These are phyloP conservation scores for Yponomeuta sedellus DNA, from an alignment of 2,888 invertebrate genomes.

Conservation along the genomic window DNA sequence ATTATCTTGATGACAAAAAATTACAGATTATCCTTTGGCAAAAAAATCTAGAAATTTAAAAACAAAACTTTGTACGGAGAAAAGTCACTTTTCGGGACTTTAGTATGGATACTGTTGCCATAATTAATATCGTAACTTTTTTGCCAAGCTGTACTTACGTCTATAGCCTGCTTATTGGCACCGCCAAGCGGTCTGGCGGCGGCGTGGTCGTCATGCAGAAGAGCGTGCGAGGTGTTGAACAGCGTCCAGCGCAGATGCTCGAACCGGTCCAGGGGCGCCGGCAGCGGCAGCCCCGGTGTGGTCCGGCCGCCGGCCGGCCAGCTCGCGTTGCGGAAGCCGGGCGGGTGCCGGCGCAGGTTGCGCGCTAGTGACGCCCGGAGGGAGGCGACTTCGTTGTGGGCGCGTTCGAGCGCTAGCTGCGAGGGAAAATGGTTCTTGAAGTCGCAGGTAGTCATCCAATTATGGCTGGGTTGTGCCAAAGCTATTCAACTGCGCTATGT, in stretches of 20 bases:
- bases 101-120: no score
- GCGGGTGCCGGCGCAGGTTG: slow-evolving; percentile 41
- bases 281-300: slow-evolving; percentile 69
- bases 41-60: no score
- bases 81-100: no score
- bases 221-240: slow-evolving; percentile 89
- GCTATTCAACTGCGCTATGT: no score
- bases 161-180: slow-evolving; percentile 82
- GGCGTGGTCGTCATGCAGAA: slow-evolving; percentile 87
- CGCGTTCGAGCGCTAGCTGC: slow-evolving; percentile 63
- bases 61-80: no score
- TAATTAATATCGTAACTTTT: background rate
- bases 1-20: no score
- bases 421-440: background rate
- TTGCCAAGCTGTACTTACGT: slow-evolving; percentile 49
- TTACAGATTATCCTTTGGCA: no score
- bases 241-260: slow-evolving; percentile 92
- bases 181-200: slow-evolving; percentile 80
- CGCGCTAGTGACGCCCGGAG: slow-evolving; percentile 34
- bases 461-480: no score
- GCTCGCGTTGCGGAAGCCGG: slow-evolving; percentile 77
- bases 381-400: slow-evolving; percentile 21
- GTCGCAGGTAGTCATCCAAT: no score
- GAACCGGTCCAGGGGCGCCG: slow-evolving; percentile 59
- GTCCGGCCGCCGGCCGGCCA: slow-evolving; percentile 83